Evolutionary conservation across 2,113 vertebrate species (phyloP).

Genomic region (Tamias sibiricus): DNA sequence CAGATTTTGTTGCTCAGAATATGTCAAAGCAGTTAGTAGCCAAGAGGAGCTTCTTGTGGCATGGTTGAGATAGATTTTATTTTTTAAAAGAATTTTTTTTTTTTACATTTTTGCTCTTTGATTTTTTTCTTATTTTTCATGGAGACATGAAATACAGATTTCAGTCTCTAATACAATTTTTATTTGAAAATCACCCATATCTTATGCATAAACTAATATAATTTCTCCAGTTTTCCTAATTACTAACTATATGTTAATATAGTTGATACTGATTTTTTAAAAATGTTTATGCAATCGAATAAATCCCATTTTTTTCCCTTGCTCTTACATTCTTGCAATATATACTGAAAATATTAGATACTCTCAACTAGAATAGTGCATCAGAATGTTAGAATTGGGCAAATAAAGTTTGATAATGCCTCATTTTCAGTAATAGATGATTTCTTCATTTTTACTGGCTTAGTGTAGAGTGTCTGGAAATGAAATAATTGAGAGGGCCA

Average conservation of each 20-base stretch:
- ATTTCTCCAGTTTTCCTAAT: conserved; percentile 4
- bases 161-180: neutral
- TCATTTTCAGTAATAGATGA: neutral
- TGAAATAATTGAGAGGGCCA: neutral
- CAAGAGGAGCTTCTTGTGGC: neutral
- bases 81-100: neutral
- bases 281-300: neutral
- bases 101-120: neutral
- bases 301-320: neutral
- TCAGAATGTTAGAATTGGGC: neutral
- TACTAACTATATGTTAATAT: neutral
- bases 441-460: neutral
- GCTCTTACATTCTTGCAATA: neutral
- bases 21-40: neutral
- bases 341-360: neutral
- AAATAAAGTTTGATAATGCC: neutral
- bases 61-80: neutral
- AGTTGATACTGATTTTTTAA: neutral
- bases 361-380: neutral
- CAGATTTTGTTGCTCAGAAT: neutral
- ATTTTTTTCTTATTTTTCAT: neutral
- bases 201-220: neutral
- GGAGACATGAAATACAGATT: neutral
- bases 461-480: neutral
- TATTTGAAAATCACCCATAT: neutral